Evolutionary conservation across 1,140 invertebrate species (phyloP), one percentile per base, ranked within the genome.

Genomic region (Zeugodacus cucurbitae): DNA sequence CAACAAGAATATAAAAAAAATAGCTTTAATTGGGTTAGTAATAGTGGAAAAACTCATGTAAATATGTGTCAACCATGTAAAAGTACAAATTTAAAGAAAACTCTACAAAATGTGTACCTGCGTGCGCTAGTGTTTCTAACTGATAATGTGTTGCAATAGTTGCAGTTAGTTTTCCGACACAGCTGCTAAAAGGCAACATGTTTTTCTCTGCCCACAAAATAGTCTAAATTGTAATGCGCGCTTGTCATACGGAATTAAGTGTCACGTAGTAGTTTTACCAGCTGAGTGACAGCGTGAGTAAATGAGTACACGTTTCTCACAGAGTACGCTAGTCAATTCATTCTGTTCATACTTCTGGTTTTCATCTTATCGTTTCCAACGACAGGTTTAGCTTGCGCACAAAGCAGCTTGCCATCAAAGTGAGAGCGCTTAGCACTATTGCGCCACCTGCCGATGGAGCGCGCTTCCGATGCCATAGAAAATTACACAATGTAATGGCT

Each of bases 241-340:
- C 4, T 82, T 41, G 20, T 82, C 34, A 17, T 17, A 34, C 34
- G 2, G 34, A 29, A 82, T n/a, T 44, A 82, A 48, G 22, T 82
- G 74, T 82, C 74, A 82, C 41, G 74, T 82, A 82, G 74, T 82
- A 48, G 74, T 48, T 82, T 82, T 82, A 82, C 74, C 22, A 48
- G 74, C 74, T 82, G 74, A 82, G 74, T 26, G 41, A 26, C 41
- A 82, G 34, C 74, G 41, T 14, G 44, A 26, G 58, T n/a, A 26
- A 62, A 8, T 82, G 74, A n/a, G 41, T 48, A 82, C 8, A 22
- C 44, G n/a, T 82, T 82, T 26, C 41, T 82, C n/a, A 3, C n/a
- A 3, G 67, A 74, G 67, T 22, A 37, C 62, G 29, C 20, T 7
- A 74, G 37, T n/a, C 20, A 41, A n/a, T 7, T 7, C 1, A n/a